Percentiles rank a stretch among this genome's conserved stretches.
Evolutionary conservation across 2,113 vertebrate species (phyloP).

Genomic region (pig (Sus scrofa)): T2T-Sscrofa CM000823.6:41529501-41530000

Average conservation of each 20-base stretch:
- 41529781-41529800: not conserved
- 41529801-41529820: not conserved
- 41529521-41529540: not conserved
- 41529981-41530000: not conserved
- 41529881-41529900: not conserved
- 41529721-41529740: too few species aligned
- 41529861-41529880: not conserved
- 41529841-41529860: not conserved
- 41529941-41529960: not conserved
- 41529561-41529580: not conserved
- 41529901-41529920: not conserved
- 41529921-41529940: not conserved
- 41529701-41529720: too few species aligned
- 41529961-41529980: not conserved
- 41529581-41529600: not conserved
- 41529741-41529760: not conserved
- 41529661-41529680: conserved; percentile 22
- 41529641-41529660: not conserved
- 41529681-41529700: not conserved
- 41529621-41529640: not conserved
- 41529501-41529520: not conserved
- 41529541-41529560: not conserved
- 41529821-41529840: not conserved
- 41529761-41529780: not conserved
- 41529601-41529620: not conserved